Evolutionary conservation across 2,888 invertebrate species (phyloP).

Genomic region (Sthenelais limicola): DNA sequence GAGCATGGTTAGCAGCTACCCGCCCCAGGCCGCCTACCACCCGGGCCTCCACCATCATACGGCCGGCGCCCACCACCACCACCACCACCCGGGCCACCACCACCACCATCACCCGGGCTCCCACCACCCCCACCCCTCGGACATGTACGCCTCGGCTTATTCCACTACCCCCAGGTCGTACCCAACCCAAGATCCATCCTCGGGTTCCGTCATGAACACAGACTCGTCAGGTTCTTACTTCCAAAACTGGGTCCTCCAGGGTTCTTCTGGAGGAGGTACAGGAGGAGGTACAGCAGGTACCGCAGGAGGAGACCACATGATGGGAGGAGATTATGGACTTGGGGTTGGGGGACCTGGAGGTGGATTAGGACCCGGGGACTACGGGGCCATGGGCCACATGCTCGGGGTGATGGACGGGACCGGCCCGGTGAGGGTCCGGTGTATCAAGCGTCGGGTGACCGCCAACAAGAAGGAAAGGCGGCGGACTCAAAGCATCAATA

Average conservation of each 20-base stretch:
- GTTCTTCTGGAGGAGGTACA: no score
- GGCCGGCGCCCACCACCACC: not conserved
- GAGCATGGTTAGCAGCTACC: conserved; percentile 40
- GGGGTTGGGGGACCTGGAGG: not conserved
- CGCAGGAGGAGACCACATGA: not conserved
- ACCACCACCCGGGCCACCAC: not conserved
- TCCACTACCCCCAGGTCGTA: conserved; percentile 1
- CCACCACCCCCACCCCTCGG: conserved; percentile 17
- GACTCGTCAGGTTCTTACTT: conserved; percentile 19
- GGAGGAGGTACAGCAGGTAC: no score
- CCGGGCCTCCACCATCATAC: not conserved
- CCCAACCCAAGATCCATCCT: not conserved
- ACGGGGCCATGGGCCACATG: not conserved
- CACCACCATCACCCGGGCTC: conserved; percentile 15
- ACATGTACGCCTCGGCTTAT: conserved; percentile 15
- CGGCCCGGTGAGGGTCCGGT: conserved; percentile 26
- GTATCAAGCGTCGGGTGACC: conserved; percentile 79
- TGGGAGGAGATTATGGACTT: conserved; percentile 11
- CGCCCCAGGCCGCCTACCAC: conserved; percentile 33
- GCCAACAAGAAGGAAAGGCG: conserved; percentile 95
- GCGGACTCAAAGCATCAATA: conserved; percentile 94
- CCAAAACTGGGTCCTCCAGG: conserved; percentile 29
- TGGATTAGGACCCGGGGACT: no score
- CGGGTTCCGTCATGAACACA: not conserved
- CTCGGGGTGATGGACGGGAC: not conserved